Base-by-base conservation (phyloP, 2,113 vertebrate species). In the Bothrops jararaca region DNA sequence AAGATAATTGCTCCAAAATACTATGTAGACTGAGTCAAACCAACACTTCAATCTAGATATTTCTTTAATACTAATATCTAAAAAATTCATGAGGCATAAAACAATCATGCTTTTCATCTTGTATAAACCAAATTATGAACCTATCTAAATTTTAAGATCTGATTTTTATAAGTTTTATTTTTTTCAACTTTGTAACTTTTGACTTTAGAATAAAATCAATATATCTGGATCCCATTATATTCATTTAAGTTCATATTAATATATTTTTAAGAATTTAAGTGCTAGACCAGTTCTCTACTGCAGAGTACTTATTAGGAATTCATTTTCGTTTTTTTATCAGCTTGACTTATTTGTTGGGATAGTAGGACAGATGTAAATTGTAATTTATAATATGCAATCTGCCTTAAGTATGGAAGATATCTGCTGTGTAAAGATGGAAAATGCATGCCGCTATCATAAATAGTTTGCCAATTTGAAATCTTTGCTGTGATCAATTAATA, bases 41-140 rank as follows among this genome's bases (percentile, higher is more conserved):
- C 94, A 91, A 91, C 95, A 96, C 95, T 96, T 97, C 96, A 96
- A 96, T 95, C 95, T 97, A 95, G 94, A 95, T 95, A 95, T 95
- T 95, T 96, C 96, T 96, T 94, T 86, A 95, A 96, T 92, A 95
- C 93, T 95, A 95, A 95, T 93, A 96, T 96, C 92, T 97, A 58
- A 90, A 69, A 52, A 95, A 95, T 95, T 96, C 90, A 91, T 92
- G 95, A 95, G 95, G 96, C 34, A 22, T 95, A 94, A 95, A 96
- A 96, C 95, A 95, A 94, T 85, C 95, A 93, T 95, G 94, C 92
- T 95, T 94, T 94, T 93, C 88, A 42, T n/a, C 29, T 57, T 50
- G 80, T 39, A 53, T 64, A 86, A 64, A 53, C 29, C 29, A 53
- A 89, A 80, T 15, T 53, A 1, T 86, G 13, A n/a, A 10, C 60